Base-by-base conservation (phyloP, 2,113 vertebrate species). In the Morone saxatilis region DNA sequence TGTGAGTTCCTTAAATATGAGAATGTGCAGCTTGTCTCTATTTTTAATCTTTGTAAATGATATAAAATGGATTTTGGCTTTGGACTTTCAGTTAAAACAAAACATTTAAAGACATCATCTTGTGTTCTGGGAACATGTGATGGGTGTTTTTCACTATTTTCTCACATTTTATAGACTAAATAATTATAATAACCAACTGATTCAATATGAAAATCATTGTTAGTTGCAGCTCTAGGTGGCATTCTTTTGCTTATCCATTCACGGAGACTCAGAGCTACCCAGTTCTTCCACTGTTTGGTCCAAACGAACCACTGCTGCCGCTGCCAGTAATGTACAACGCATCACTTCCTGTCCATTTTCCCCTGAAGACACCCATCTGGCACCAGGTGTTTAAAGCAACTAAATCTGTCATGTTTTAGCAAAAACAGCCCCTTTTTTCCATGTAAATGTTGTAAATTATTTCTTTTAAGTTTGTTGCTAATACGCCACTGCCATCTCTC, bases 341-440 rank as follows among this genome's bases (percentile, higher is more conserved):
- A 90, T 90, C 83, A 54, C 83, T 84, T 85, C 76, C 73, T 88
- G 77, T 63, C 41, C 79, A 45, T 71, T 86, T 87, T 82, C 11
- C 76, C 76, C 68, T 85, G 76, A 62, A 82, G 81, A 78, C 51
- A 78, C 75, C 63, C 66, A 85, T 79, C 83, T 80, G 86, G 82
- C 86, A 83, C 57, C 76, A 81, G 87, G 82, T 92, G 86, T 78
- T 78, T 16, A 20, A 78, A 89, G 60, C 61, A 54, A 43, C 91
- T 88, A 87, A 92, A 91, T 88, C 90, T 91, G 84, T 84, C 86
- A 86, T 86, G 89, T 88, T 87, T 89, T 4, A 88, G 71, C 43
- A 51, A 68, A 47, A 77, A 14, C 78, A 56, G 54, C 20, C 43
- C 17, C 1, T 56, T 82, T 84, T 85, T 91, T 90, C 89, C 89